Evolutionary conservation across 2,113 vertebrate genomes (phyloP), one percentile per base, ranked within the genome.

Genomic region (Pedionomus torquatus): DNA sequence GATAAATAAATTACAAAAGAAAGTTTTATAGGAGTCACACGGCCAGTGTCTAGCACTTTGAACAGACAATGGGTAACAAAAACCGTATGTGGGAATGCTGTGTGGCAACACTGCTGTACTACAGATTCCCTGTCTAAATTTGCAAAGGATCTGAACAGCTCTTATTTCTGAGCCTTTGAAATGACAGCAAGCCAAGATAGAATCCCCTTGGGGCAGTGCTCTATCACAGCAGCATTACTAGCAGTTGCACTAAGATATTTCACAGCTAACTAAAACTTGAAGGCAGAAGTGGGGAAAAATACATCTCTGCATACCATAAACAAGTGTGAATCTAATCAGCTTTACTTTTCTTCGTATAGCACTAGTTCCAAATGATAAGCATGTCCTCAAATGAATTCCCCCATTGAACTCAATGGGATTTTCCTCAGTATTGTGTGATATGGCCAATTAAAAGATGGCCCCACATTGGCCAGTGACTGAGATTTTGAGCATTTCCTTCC

Each of bases 1-100:
- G 95, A 97, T 95, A 97, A 97, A 97, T 97, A 97, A 97, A 98
- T 98, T 96, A 93, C 79, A 97, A 96, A 97, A 95, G 93, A 95
- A 96, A 97, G 90, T 83, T 94, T 93, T 91, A 91, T 77, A 89
- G 76, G 91, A 97, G 87, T 83, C 87, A 93, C 94, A 95, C 71
- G 17, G 97, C 97, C 41, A 97, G 94, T 89, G 92, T 95, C 92
- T 89, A 86, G 86, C 96, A 89, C 92, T 78, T 95, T 91, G 94
- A 95, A 97, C 92, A 95, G 96, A 95, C 85, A 95, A 95, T 93
- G 95, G 96, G 89, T 84, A 98, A 92, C 91, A 94, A 87, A 81
- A 83, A 92, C 87, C 95, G 52, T 79, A 92, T 97, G 95, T 96
- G 92, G 9, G 1, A 94, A 65, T 66, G 46, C 12, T 95, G 69